These are phyloP conservation scores for Cladopsammia gracilis DNA, from an alignment of 64 coral and sea anemone species.

Conservation along the genomic window DNA sequence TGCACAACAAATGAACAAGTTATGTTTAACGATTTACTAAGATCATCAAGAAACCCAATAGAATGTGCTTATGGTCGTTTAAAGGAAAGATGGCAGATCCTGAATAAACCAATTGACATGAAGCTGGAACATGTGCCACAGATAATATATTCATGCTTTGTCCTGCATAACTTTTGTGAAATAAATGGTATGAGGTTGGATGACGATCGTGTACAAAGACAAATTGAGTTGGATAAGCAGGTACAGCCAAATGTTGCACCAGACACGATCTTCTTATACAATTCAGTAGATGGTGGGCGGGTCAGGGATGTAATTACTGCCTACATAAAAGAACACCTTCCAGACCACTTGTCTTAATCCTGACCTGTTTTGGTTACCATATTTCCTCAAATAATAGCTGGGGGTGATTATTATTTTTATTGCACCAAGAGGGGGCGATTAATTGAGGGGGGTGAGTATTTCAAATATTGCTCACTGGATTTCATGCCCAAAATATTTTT, in stretches of 20 bases:
- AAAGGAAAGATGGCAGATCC: conserved; percentile 18
- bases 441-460: no score
- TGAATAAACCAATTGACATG: conserved; percentile 22
- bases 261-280: conserved; percentile 33
- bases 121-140: conserved; percentile 35
- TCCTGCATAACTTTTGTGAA: conserved; percentile 55
- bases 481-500: no score
- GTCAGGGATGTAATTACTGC: conserved; percentile 33
- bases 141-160: conserved; percentile 32
- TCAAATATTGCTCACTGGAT: not conserved
- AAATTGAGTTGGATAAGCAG: conserved; percentile 43
- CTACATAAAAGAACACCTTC: conserved; percentile 32
- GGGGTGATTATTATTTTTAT: no score
- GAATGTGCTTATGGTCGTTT: conserved; percentile 8
- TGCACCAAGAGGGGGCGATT: no score
- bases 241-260: conserved; percentile 41
- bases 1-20: conserved; percentile 28
- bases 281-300: conserved; percentile 34
- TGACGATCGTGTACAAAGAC: conserved; percentile 19
- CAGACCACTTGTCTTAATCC: conserved; percentile 36
- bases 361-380: not conserved
- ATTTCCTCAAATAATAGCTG: no score
- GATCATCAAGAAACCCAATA: conserved; percentile 36
- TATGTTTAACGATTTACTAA: no score
- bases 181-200: not conserved